Percentiles rank a stretch among this genome's conserved stretches.
phyloP scores from a whole-genome alignment of 2,797 vertebrate species.

The Enteromius unitaeniatus region DNA sequence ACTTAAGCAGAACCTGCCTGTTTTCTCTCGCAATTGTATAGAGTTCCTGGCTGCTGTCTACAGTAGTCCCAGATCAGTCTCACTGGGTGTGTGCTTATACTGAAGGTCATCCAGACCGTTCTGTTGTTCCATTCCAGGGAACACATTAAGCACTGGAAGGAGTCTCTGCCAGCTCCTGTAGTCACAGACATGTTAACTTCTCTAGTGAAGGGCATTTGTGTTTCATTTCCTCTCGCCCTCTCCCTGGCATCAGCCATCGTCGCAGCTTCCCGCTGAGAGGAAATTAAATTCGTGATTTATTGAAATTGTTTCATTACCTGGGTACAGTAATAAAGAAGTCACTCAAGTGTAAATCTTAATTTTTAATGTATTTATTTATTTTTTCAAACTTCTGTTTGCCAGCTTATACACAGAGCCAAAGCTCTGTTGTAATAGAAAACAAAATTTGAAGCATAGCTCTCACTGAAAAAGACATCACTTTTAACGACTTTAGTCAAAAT shows the following conservation, averaged over 20 bases:
- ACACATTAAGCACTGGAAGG: constrained; percentile 41
- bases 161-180: constrained; percentile 47
- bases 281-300: constrained; percentile 68
- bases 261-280: constrained; percentile 62
- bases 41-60: constrained; percentile 21
- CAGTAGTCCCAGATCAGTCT: constrained; percentile 27
- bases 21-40: neutral
- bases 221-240: constrained; percentile 72
- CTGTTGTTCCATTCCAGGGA: constrained; percentile 44
- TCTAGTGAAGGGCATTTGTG: constrained; percentile 67
- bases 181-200: constrained; percentile 63
- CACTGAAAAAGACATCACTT: constrained; percentile 41
- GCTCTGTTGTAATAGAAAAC: constrained; percentile 12
- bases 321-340: constrained; percentile 54
- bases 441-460: neutral
- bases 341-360: constrained; percentile 2
- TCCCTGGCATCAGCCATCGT: constrained; percentile 55
- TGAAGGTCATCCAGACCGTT: constrained; percentile 45
- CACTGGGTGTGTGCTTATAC: constrained; percentile 33
- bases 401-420: neutral
- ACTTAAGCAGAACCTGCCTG: neutral
- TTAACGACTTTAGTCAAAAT: constrained; percentile 56
- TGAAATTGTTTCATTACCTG: constrained; percentile 60
- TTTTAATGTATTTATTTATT: neutral
- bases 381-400: constrained; percentile 1